Conservation (phyloP, 2,888 invertebrate species). For the Cosmopolites sordidus region DNA sequence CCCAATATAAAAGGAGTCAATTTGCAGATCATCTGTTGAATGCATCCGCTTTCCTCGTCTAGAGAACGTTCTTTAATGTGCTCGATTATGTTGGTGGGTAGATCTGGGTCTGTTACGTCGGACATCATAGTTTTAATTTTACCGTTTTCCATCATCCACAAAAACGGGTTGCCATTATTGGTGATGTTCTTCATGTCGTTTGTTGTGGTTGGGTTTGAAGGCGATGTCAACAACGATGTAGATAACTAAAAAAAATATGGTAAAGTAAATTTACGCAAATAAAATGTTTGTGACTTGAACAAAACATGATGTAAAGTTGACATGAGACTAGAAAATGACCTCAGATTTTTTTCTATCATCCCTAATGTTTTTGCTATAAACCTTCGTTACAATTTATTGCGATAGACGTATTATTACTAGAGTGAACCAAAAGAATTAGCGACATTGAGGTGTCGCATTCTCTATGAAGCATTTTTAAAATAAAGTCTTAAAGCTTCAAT, state of each 20-base stretch:
- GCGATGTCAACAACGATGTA: constrained; percentile 46
- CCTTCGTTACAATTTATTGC: too few relatives aligned
- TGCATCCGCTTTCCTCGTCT: constrained; percentile 62
- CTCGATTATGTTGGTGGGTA: constrained; percentile 60
- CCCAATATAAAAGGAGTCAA: constrained; percentile 69
- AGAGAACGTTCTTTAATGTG: constrained; percentile 54
- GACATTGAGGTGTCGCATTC: too few relatives aligned
- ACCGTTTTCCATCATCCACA: constrained; percentile 63
- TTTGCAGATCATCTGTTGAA: constrained; percentile 72
- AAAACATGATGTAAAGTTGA: too few relatives aligned
- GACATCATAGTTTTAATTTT: constrained; percentile 56
- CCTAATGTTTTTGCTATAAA: too few relatives aligned
- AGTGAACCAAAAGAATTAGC: too few relatives aligned
- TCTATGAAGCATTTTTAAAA: too few relatives aligned
- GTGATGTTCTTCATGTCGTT: constrained; percentile 38
- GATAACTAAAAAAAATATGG: constrained; percentile 55
- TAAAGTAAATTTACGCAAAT: too few relatives aligned
- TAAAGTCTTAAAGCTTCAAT: too few relatives aligned
- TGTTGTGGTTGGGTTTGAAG: constrained; percentile 29
- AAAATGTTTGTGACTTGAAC: too few relatives aligned
- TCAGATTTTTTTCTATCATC: too few relatives aligned
- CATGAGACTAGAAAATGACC: too few relatives aligned
- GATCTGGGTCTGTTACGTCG: constrained; percentile 58
- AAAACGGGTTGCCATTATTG: constrained; percentile 49
- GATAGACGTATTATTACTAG: too few relatives aligned